Percentiles rank a stretch among this genome's conserved stretches.
phyloP scores from a whole-genome alignment of 2,797 vertebrate species.

The Microctenopoma stevenorrisi region DNA sequence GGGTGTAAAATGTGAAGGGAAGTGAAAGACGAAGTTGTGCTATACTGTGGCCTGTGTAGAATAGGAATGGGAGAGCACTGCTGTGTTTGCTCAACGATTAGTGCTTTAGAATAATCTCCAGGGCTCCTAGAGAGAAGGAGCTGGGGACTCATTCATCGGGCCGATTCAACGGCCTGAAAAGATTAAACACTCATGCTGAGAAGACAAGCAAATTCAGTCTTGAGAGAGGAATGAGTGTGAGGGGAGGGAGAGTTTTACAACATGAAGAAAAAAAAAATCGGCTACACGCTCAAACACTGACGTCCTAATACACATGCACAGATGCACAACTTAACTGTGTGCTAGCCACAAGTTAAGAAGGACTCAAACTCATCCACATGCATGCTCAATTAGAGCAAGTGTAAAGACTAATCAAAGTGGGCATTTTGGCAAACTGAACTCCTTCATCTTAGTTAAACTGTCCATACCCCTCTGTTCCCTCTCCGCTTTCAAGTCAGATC shows the following conservation, averaged over 20 bases:
- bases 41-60: slow-evolving; percentile 95
- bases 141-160: slow-evolving; percentile 97
- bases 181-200: slow-evolving; percentile 99
- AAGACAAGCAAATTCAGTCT: slow-evolving; percentile 99
- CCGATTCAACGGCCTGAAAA: slow-evolving; percentile 99
- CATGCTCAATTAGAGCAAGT: slow-evolving; percentile 82
- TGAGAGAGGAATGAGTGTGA: slow-evolving; percentile 95
- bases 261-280: slow-evolving; percentile 34
- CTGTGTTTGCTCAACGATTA: slow-evolving; percentile 99
- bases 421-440: slow-evolving; percentile 81
- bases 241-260: slow-evolving; percentile 75
- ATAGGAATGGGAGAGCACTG: slow-evolving; percentile 96
- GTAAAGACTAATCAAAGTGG: slow-evolving; percentile 82
- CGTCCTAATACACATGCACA: slow-evolving; percentile 68
- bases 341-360: slow-evolving; percentile 48
- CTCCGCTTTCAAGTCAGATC: slow-evolving; percentile 77
- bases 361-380: slow-evolving; percentile 68
- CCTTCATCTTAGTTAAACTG: slow-evolving; percentile 83
- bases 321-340: slow-evolving; percentile 58
- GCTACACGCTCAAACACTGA: slow-evolving; percentile 67
- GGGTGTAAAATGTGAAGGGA: slow-evolving; percentile 71
- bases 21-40: slow-evolving; percentile 87
- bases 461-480: slow-evolving; percentile 77
- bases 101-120: slow-evolving; percentile 99
- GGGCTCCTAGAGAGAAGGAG: slow-evolving; percentile 96